Evolutionary conservation across 2,113 vertebrate species (phyloP).

Genomic region (Mormyrus iriodes): DNA sequence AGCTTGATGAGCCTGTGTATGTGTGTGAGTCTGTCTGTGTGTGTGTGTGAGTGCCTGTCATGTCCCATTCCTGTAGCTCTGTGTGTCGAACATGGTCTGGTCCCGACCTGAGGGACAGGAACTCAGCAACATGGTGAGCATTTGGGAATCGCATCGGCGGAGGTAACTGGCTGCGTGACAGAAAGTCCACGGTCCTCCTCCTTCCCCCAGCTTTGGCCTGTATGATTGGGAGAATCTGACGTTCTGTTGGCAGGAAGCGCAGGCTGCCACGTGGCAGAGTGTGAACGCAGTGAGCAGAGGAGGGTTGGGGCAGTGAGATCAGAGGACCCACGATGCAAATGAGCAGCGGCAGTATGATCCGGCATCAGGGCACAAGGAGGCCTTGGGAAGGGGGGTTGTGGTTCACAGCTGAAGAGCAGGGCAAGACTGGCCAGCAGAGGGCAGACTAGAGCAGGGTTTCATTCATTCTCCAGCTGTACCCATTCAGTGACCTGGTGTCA

Average conservation of each 20-base stretch:
- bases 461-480: background rate
- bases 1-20: no score
- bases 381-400: background rate
- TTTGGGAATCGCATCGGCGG: background rate
- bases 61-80: background rate
- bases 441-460: background rate
- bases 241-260: background rate
- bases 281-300: background rate
- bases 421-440: background rate
- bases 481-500: background rate
- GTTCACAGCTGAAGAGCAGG: background rate
- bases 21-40: no score
- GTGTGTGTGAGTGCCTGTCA: background rate
- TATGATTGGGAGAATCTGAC: background rate
- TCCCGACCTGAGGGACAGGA: background rate
- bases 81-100: background rate
- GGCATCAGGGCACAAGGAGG: background rate
- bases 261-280: background rate
- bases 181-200: background rate
- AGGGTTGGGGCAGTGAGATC: background rate
- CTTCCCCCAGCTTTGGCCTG: background rate
- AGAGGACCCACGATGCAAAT: background rate
- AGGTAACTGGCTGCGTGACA: background rate
- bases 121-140: background rate
- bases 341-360: background rate